Percentiles rank a stretch among this genome's conserved stretches.
Evolutionary conservation across 1,140 invertebrate species (phyloP).

Genomic region (Caenorhabditis brenneri): DNA sequence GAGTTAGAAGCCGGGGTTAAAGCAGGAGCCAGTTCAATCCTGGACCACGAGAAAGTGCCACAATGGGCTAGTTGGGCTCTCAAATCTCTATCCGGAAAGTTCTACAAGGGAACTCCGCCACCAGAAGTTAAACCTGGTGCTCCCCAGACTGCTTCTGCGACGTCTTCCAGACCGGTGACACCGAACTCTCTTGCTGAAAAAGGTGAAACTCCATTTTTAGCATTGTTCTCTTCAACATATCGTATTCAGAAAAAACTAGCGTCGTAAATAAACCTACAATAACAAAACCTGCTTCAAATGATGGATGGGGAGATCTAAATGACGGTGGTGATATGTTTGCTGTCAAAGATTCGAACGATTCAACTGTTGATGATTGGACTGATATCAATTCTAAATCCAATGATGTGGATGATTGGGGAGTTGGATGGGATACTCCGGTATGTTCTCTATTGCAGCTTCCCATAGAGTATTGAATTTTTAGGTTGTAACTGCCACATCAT

Average conservation of each 20-base stretch:
- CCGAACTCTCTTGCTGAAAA: neutral
- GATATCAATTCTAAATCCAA: constrained; percentile 41
- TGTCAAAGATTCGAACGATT: constrained; percentile 24
- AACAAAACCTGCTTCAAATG: constrained; percentile 28
- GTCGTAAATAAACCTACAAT: neutral
- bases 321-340: constrained; percentile 44
- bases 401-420: constrained; percentile 53
- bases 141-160: neutral
- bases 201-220: constrained; percentile 16
- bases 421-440: constrained; percentile 52
- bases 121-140: constrained; percentile 21
- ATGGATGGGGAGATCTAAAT: constrained; percentile 53
- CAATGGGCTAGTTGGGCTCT: constrained; percentile 70
- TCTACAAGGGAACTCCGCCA: constrained; percentile 65
- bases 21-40: constrained; percentile 62
- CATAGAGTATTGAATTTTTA: neutral
- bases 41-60: constrained; percentile 66
- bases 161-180: constrained; percentile 20
- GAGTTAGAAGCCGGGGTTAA: constrained; percentile 69
- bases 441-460: neutral
- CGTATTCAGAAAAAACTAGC: neutral
- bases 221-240: neutral
- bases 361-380: constrained; percentile 33
- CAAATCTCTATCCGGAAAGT: constrained; percentile 69
- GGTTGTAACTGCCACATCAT: neutral